These are phyloP conservation scores for Eleutherodactylus coqui DNA, from an alignment of 2,797 vertebrate genomes.

Conservation along the genomic window DNA sequence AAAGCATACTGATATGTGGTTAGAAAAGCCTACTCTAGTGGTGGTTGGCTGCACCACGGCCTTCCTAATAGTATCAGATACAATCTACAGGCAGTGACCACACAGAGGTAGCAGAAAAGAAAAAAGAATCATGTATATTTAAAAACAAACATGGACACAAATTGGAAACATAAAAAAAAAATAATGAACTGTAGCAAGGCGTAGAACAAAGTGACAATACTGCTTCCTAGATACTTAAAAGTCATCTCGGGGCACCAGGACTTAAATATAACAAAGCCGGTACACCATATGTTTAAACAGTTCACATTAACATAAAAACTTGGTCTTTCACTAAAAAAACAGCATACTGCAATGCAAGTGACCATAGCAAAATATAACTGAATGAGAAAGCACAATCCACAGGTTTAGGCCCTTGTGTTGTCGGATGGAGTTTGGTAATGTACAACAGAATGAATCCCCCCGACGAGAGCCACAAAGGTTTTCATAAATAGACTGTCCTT, in stretches of 20 bases:
- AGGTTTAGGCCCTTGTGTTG: not conserved
- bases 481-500: not conserved
- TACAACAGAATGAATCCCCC: not conserved
- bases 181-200: not conserved
- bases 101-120: not conserved
- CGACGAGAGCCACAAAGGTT: not conserved
- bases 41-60: too few relatives aligned
- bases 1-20: too few relatives aligned
- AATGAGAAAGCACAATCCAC: conserved; percentile 19
- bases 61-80: too few relatives aligned
- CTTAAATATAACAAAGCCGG: not conserved
- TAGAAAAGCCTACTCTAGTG: too few relatives aligned
- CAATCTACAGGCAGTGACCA: too few relatives aligned
- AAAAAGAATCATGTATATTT: not conserved
- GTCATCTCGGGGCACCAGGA: not conserved
- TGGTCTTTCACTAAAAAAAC: conserved; percentile 11
- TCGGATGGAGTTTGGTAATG: not conserved
- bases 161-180: not conserved
- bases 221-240: conserved; percentile 4
- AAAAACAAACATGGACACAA: not conserved
- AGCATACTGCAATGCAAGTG: not conserved
- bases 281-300: not conserved
- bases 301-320: conserved; percentile 11
- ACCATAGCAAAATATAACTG: not conserved
- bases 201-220: not conserved